These are phyloP conservation scores for Paradoxurus hermaphroditus DNA, from an alignment of 2,113 vertebrate genomes.

Conservation along the genomic window DNA sequence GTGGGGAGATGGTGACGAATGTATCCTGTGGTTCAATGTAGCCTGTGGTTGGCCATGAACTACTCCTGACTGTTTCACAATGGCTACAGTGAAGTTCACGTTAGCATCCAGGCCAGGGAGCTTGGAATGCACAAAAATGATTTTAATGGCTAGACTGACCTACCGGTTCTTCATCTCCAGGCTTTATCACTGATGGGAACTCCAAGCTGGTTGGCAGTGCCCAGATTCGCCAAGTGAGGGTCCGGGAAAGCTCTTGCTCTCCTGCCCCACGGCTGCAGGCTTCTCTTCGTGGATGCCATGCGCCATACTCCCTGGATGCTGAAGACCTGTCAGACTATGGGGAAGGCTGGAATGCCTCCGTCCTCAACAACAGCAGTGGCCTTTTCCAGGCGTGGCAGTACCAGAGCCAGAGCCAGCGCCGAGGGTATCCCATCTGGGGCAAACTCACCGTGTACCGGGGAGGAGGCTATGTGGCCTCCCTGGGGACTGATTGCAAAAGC, in stretches of 20 bases:
- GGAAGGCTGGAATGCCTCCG: conserved; percentile 86
- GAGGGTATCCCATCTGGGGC: conserved; percentile 89
- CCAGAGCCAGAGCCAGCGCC: conserved; percentile 86
- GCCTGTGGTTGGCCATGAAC: neutral
- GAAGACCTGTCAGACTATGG: conserved; percentile 89
- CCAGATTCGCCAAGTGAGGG: conserved; percentile 92
- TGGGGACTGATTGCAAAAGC: conserved; percentile 86
- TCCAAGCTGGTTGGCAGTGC: conserved; percentile 93
- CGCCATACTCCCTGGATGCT: conserved; percentile 88
- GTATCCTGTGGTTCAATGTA: rapidly evolving
- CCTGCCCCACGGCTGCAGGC: conserved; percentile 80
- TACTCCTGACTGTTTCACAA: neutral
- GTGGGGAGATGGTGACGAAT: neutral
- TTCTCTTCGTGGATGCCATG: conserved; percentile 81
- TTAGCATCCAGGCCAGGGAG: neutral
- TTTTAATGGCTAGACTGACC: neutral
- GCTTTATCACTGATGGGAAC: conserved; percentile 97
- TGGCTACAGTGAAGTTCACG: neutral
- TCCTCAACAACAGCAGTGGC: conserved; percentile 72
- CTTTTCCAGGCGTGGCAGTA: conserved; percentile 87
- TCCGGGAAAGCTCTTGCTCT: conserved; percentile 86
- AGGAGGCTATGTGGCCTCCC: conserved; percentile 91
- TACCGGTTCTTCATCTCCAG: conserved; percentile 74
- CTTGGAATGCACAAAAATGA: neutral
- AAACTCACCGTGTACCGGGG: conserved; percentile 89